Percentiles rank a stretch among this genome's conserved stretches.
Conservation (phyloP, 2,888 invertebrate species). For the Celastrina argiolus region DNA sequence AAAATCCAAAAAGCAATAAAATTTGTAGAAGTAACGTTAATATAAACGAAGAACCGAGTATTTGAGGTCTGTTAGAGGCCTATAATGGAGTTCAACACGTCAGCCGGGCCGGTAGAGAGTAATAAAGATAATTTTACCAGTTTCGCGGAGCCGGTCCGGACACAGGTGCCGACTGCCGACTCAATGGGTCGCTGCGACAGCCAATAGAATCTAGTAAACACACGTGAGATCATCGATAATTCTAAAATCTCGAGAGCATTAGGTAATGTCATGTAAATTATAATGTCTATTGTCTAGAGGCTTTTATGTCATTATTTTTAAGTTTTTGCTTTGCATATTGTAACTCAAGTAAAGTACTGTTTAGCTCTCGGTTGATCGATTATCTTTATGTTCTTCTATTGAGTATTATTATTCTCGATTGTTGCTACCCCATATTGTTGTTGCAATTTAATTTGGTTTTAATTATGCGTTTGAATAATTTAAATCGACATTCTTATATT, state of each 20-base stretch:
- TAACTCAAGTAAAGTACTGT: background rate
- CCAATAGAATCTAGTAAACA: slow-evolving; percentile 43
- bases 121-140: slow-evolving; percentile 57
- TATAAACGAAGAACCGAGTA: background rate
- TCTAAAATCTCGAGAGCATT: slow-evolving; percentile 33
- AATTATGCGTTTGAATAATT: background rate
- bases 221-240: slow-evolving; percentile 44
- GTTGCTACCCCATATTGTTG: background rate
- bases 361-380: background rate
- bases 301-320: background rate
- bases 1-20: background rate
- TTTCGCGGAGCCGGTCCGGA: slow-evolving; percentile 63
- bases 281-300: background rate
- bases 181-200: slow-evolving; percentile 44
- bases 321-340: background rate
- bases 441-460: background rate
- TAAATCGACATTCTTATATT: background rate
- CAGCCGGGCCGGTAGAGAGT: slow-evolving; percentile 39
- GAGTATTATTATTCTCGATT: background rate
- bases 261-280: slow-evolving; percentile 18
- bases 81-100: slow-evolving; percentile 39
- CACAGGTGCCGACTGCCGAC: slow-evolving; percentile 65
- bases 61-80: background rate
- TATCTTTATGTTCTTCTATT: background rate
- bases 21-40: background rate